These are phyloP conservation scores for Dinocampus coccinellae DNA, from an alignment of 2,888 invertebrate species.

Conservation along the genomic window DNA sequence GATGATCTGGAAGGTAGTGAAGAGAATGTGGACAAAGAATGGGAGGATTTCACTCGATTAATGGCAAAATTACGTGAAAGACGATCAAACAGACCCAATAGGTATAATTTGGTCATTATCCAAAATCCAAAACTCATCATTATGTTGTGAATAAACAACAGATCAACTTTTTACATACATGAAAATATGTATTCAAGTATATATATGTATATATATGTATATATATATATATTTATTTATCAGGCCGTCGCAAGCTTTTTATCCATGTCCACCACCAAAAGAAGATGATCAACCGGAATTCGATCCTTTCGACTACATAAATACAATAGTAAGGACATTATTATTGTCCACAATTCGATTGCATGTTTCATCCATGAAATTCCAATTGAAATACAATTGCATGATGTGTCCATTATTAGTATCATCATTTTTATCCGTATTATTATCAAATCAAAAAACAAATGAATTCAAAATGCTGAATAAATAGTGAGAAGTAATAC, in stretches of 20 bases:
- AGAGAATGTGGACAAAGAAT: slow-evolving; percentile 73
- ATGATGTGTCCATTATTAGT: neutral
- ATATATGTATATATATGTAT: slow-evolving; percentile 11
- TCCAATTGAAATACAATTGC: neutral
- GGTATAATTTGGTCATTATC: slow-evolving; percentile 50
- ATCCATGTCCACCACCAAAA: slow-evolving; percentile 72
- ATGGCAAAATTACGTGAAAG: slow-evolving; percentile 70
- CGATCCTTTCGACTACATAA: slow-evolving; percentile 69
- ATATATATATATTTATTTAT: neutral
- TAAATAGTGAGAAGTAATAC: no score
- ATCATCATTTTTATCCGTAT: neutral
- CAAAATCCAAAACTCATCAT: neutral
- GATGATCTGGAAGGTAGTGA: slow-evolving; percentile 69
- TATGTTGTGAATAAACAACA: neutral
- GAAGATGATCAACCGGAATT: slow-evolving; percentile 70
- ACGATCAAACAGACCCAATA: slow-evolving; percentile 61
- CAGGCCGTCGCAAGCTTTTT: slow-evolving; percentile 71
- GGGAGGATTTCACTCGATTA: slow-evolving; percentile 74
- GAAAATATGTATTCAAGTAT: neutral
- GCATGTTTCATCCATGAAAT: neutral
- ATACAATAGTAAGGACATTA: slow-evolving; percentile 65
- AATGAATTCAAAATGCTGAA: no score
- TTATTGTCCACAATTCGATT: neutral
- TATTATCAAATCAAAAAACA: no score
- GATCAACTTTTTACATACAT: neutral